Evolutionary conservation across 1,140 invertebrate genomes (phyloP), one percentile per base, ranked within the genome.

Genomic region (Rhizoglyphus robini): DNA sequence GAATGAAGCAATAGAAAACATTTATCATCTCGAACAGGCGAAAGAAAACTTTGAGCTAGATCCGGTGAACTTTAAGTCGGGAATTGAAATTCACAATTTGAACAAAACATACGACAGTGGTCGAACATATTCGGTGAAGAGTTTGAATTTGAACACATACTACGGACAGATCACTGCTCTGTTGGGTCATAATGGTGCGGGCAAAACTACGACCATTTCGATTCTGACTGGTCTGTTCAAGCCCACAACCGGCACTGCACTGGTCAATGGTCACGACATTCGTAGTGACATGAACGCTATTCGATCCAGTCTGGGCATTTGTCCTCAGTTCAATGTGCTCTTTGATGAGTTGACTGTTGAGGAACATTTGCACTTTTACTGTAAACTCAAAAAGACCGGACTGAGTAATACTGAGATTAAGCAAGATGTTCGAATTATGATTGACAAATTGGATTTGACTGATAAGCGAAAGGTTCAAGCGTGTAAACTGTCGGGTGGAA

Each of bases 401-500:
- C 20, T 47, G n/a, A 51, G 13, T 2, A 3, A 11, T n/a, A 47
- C 8, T 18, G 1, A 65, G 36, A 29, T 66, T 20, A 2, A 13
- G 27, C 15, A 60, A 29, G 64, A 65, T 25, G 25, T 65, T 20
- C 34, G 30, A 60, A 2, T 1, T 2, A 67, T 65, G 66, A 30
- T 30, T 30, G 67, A 71, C 15, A 36, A 38, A 38, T 71, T 86
- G 20, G 79, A 80, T 69, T 71, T 86, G 30, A 73, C 75, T 15
- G 77, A 80, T 29, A 86, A 87, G 73, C 74, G 76, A 32, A 75
- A 82, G 74, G 81, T 82, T 0, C 82, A 83, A 70, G 81, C 88
- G 0, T 83, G 82, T 71, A 84, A 86, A 70, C 76, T 91, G 4
- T 90, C 88, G 48, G 87, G 88, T 11, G 90, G 90, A 1, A 88